A percentile compares a stretch with the other conserved stretches of the same genome.
These are phyloP conservation scores for Melieria omissa DNA, from an alignment of 2,888 invertebrate genomes.

Conservation along the genomic window DNA sequence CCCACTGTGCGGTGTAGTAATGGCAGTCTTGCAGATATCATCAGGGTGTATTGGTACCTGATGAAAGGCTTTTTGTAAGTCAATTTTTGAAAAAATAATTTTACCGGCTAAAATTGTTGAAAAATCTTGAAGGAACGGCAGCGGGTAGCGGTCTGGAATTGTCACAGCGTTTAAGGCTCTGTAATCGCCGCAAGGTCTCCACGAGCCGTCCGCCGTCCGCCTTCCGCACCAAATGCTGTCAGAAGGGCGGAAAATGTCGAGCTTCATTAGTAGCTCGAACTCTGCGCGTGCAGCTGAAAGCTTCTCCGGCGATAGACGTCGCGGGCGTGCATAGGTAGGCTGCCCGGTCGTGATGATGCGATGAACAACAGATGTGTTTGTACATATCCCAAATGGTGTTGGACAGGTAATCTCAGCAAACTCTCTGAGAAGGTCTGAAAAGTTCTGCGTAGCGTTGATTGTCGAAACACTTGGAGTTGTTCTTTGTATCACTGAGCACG, in stretches of 20 bases:
- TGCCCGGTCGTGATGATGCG: slow-evolving; percentile 25
- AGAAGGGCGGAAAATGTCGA: slow-evolving; percentile 52
- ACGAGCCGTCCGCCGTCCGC: slow-evolving; percentile 32
- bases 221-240: slow-evolving; percentile 56
- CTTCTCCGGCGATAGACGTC: slow-evolving; percentile 53
- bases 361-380: not conserved
- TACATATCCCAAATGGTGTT: not conserved
- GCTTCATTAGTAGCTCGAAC: slow-evolving; percentile 18
- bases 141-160: slow-evolving; percentile 31
- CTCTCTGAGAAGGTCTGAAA: not conserved
- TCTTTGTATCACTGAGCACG: not conserved
- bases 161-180: slow-evolving; percentile 31
- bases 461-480: not conserved
- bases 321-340: slow-evolving; percentile 34
- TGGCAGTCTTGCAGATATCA: slow-evolving; percentile 31
- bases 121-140: slow-evolving; percentile 23
- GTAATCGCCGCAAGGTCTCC: slow-evolving; percentile 42
- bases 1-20: no score
- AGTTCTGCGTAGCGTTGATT: not conserved
- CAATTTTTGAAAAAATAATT: slow-evolving; percentile 28
- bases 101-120: slow-evolving; percentile 22
- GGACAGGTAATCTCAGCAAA: not conserved
- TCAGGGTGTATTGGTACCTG: slow-evolving; percentile 22
- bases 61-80: slow-evolving; percentile 33
- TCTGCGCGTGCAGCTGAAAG: slow-evolving; percentile 42